Conservation (phyloP, 2,113 vertebrate species). For the Trachemys scripta region DNA sequence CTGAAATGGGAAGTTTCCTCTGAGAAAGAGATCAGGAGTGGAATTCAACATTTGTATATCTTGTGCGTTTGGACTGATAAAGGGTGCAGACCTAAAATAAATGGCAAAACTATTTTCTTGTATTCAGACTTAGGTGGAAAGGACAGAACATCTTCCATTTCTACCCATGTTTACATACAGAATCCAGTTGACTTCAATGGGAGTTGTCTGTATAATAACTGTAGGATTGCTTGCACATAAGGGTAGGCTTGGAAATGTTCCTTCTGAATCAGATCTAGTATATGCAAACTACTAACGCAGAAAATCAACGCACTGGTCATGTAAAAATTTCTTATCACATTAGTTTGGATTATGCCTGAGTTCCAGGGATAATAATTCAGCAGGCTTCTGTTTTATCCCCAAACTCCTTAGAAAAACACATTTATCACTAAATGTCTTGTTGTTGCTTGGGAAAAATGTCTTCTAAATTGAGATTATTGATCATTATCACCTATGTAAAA, state of each 20-base stretch:
- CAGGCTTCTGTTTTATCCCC: not conserved
- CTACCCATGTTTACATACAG: not conserved
- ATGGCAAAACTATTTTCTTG: not conserved
- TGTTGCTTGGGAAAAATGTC: not conserved
- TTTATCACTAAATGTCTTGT: rapidly evolving
- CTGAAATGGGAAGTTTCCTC: not conserved
- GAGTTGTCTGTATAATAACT: not conserved
- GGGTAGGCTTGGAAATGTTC: not conserved
- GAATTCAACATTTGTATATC: not conserved
- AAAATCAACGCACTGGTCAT: not conserved
- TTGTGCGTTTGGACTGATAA: not conserved
- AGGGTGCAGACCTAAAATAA: not conserved
- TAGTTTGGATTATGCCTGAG: not conserved
- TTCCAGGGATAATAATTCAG: not conserved
- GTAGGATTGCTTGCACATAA: not conserved
- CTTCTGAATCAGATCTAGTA: not conserved
- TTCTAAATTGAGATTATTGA: not conserved
- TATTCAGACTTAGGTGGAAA: not conserved
- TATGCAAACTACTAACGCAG: not conserved
- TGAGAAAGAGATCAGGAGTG: not conserved
- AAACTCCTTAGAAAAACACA: not conserved
- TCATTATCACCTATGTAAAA: not conserved
- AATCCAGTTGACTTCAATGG: not conserved
- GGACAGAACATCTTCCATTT: not conserved
- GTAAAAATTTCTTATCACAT: not conserved